These are phyloP conservation scores for Phodopus roborovskii DNA, from an alignment of 2,113 vertebrate genomes.

Conservation along the genomic window DNA sequence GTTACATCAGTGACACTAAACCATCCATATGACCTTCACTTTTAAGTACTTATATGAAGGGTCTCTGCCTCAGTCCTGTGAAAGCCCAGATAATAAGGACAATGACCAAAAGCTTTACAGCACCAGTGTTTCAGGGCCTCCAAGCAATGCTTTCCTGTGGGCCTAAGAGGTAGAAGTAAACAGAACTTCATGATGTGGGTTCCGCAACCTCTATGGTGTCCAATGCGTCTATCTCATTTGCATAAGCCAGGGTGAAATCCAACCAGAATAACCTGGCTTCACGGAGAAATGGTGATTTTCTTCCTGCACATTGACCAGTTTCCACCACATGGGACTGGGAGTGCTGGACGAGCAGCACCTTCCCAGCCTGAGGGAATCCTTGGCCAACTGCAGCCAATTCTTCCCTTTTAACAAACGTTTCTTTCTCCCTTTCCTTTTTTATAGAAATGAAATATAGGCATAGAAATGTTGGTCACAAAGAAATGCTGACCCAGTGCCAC, in stretches of 20 bases:
- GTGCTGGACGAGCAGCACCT: background rate
- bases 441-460: background rate
- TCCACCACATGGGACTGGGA: no score
- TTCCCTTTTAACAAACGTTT: background rate
- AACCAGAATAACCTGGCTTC: background rate
- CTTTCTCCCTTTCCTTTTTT: background rate
- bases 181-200: background rate
- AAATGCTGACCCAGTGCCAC: rapidly evolving
- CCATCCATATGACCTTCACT: background rate
- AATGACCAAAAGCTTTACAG: background rate
- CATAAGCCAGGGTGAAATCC: background rate
- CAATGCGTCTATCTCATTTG: background rate
- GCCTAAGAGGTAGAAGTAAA: background rate
- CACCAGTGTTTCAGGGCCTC: background rate
- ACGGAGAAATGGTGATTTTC: background rate
- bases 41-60: no score
- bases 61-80: background rate
- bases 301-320: background rate
- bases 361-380: background rate
- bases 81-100: background rate
- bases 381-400: no score
- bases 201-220: background rate
- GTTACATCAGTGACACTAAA: rapidly evolving
- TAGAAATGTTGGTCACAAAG: rapidly evolving
- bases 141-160: background rate